phyloP scores from a whole-genome alignment of 2,113 vertebrate genomes.

The Tauraco erythrolophus region DNA sequence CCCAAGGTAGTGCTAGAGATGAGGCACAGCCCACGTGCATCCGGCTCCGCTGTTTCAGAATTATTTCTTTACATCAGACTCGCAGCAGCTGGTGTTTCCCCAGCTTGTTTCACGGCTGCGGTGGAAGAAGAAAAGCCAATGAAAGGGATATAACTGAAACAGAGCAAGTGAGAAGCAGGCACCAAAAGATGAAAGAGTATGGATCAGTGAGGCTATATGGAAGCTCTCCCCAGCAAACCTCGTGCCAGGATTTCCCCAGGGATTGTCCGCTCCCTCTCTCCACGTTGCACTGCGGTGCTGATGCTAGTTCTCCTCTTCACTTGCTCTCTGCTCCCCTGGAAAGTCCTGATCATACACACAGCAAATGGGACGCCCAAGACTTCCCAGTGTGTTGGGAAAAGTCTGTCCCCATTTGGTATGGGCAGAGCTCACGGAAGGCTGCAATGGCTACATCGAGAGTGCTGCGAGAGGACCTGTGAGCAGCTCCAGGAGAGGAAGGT shows the following conservation, averaged over 20 bases:
- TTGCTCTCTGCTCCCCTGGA: background rate
- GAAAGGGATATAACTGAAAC: slow-evolving; percentile 41
- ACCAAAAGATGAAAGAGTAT: slow-evolving; percentile 50
- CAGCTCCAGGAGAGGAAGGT: background rate
- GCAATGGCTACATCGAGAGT: rapidly evolving
- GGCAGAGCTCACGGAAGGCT: background rate
- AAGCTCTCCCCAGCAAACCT: background rate
- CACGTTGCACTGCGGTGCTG: background rate
- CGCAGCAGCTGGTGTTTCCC: slow-evolving; percentile 16
- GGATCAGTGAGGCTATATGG: background rate
- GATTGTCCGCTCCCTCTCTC: background rate
- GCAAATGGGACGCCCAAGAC: background rate
- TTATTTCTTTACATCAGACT: slow-evolving; percentile 24
- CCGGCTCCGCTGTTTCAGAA: background rate
- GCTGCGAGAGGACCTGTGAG: background rate
- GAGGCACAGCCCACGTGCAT: background rate
- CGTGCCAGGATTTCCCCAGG: background rate
- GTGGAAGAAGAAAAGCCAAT: slow-evolving; percentile 44
- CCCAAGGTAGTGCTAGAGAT: background rate
- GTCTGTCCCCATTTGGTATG: background rate
- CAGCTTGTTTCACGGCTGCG: slow-evolving; percentile 11
- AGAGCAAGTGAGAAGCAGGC: slow-evolving; percentile 19
- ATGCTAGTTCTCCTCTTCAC: background rate
- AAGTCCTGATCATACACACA: background rate
- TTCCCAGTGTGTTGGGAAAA: background rate